phyloP scores from a whole-genome alignment of 2,113 vertebrate species.

The Smithornis capensis region DNA sequence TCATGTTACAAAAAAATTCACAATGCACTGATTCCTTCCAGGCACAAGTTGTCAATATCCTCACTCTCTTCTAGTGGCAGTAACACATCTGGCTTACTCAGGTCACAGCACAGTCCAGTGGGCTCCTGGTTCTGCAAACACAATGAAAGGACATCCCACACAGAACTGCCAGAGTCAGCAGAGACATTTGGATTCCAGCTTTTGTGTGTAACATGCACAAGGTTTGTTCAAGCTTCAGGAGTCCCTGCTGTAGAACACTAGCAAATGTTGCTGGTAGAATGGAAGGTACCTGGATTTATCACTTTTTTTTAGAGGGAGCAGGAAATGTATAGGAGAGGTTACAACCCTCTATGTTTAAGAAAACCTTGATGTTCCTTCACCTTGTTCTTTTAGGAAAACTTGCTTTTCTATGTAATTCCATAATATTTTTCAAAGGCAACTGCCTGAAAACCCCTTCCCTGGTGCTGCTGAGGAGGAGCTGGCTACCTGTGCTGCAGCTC shows the following conservation, averaged over 20 bases:
- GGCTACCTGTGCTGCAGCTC: neutral
- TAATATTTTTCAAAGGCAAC: neutral
- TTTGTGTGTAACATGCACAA: fast-evolving
- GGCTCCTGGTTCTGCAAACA: neutral
- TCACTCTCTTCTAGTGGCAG: neutral
- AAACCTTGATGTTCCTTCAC: neutral
- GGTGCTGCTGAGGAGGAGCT: neutral
- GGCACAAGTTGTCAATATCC: neutral
- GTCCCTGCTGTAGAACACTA: neutral
- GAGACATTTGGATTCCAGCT: neutral
- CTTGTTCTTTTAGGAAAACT: neutral
- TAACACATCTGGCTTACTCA: neutral
- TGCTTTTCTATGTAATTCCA: neutral
- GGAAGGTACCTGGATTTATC: neutral
- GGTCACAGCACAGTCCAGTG: neutral
- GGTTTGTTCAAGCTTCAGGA: neutral
- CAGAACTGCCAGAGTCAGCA: neutral
- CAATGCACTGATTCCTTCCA: neutral
- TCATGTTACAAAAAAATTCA: neutral
- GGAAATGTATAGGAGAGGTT: neutral
- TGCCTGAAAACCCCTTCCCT: neutral
- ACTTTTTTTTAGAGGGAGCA: neutral
- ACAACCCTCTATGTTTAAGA: neutral
- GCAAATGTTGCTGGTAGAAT: neutral
- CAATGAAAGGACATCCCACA: neutral